Base-by-base conservation (phyloP, 1,140 invertebrate species). In the Epicauta chinensis region DNA sequence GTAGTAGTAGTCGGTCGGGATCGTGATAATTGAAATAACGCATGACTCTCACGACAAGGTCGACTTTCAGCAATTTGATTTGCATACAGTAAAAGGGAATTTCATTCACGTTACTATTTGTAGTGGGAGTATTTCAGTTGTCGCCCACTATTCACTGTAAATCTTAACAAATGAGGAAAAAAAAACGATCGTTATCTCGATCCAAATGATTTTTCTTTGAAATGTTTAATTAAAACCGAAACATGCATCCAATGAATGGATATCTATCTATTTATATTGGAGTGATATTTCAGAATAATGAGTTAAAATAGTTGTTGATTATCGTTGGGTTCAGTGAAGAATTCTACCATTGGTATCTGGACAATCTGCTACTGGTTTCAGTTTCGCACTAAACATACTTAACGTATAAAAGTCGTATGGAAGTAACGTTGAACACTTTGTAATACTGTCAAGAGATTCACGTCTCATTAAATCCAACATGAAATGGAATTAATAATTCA, bases 301-400 rank as follows among this genome's bases (percentile, higher is more conserved):
- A 39, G 46, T 38, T 16, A 17, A 37, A 47, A 38, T 38, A 47
- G 46, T 32, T 15, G 32, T 10, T 30, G 42, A 45, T 45, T 45
- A 45, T 32, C 15, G 9, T 13, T 7, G 7, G 7, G 14, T 11
- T 11, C 13, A 45, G 42, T 40, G 46, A 23, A 2, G 0, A 7
- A 34, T 34, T n/a, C 11, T 34, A 34, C 3, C 32, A 34, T 3
- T 10, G 46, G 46, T 49, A 49, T 49, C 46, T 49, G 36, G n/a
- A 32, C 46, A 40, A 49, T 49, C 46, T 49, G 46, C 46, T 49
- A 49, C 46, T 49, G 46, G 46, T 49, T 49, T 49, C 36, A 11
- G 12, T 34, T 11, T 34, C 6, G 46, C 46, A 30, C 37, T 37
- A 36, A 11, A 23, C 32, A 47, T 37, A 15, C 16, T 14, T 38